Percentiles rank a stretch among this genome's conserved stretches.
phyloP scores from a whole-genome alignment of 2,797 vertebrate species.

The Spinus pinus region DNA sequence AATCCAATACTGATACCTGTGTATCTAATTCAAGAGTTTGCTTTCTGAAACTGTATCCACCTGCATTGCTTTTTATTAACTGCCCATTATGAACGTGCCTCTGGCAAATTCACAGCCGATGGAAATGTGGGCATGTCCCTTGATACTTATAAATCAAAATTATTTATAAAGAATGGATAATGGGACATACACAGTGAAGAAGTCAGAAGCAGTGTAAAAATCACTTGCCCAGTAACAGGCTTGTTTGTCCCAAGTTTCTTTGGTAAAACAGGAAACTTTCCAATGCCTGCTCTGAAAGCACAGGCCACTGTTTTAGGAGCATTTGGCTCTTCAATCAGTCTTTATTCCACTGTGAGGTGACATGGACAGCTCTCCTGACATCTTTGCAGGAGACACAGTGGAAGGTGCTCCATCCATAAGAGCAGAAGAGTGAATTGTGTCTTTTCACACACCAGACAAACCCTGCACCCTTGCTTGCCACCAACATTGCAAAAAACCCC shows the following conservation, averaged over 20 bases:
- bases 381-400: not conserved
- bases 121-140: not conserved
- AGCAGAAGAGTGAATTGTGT: not conserved
- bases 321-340: not conserved
- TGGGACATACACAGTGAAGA: rapidly evolving
- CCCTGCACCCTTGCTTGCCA: not conserved
- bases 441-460: not conserved
- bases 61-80: constrained; percentile 28
- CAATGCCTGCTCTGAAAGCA: not conserved
- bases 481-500: not conserved
- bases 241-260: not conserved
- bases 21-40: constrained; percentile 59
- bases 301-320: not conserved
- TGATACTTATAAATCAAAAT: not conserved
- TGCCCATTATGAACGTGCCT: not conserved
- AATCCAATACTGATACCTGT: constrained; percentile 55
- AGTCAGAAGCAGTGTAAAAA: not conserved
- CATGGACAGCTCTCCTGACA: not conserved
- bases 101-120: not conserved
- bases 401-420: not conserved
- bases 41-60: constrained; percentile 56
- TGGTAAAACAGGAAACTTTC: not conserved
- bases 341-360: not conserved
- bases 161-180: not conserved
- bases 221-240: not conserved